phyloP scores from a whole-genome alignment of 1,140 invertebrate genomes.

The Caenorhabditis inopinata region DNA sequence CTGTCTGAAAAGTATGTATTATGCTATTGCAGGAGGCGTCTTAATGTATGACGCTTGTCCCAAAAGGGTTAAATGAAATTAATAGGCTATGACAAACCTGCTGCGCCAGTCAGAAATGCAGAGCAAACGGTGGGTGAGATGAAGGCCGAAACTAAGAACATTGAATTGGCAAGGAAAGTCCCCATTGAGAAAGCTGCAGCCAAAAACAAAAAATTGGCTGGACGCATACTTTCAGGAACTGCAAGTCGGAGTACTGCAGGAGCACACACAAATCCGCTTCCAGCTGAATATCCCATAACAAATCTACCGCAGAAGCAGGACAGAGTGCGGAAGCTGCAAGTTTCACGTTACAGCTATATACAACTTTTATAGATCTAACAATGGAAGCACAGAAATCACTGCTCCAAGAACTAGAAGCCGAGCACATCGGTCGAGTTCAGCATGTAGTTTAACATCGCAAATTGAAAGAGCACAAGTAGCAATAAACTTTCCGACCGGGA shows the following conservation, averaged over 20 bases:
- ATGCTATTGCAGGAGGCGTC: no score
- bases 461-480: neutral
- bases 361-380: neutral
- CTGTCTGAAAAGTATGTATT: no score
- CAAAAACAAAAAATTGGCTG: slow-evolving; percentile 22
- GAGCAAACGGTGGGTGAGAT: neutral
- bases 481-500: slow-evolving; percentile 27
- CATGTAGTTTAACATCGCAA: neutral
- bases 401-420: neutral
- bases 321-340: neutral
- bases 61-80: neutral
- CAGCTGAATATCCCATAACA: slow-evolving; percentile 32
- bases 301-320: neutral
- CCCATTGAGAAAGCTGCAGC: slow-evolving; percentile 29
- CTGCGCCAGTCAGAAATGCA: neutral
- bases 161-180: slow-evolving; percentile 23
- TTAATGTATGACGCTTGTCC: neutral
- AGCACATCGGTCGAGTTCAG: slow-evolving; percentile 1
- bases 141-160: neutral
- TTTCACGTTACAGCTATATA: neutral
- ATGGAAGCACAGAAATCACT: slow-evolving; percentile 4
- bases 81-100: neutral
- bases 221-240: slow-evolving; percentile 10
- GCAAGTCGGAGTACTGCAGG: neutral
- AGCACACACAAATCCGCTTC: slow-evolving; percentile 42